A percentile compares a stretch with the other conserved stretches of the same genome.
phyloP scores from a whole-genome alignment of 2,888 invertebrate genomes.

The Masnerella sp. region DNA sequence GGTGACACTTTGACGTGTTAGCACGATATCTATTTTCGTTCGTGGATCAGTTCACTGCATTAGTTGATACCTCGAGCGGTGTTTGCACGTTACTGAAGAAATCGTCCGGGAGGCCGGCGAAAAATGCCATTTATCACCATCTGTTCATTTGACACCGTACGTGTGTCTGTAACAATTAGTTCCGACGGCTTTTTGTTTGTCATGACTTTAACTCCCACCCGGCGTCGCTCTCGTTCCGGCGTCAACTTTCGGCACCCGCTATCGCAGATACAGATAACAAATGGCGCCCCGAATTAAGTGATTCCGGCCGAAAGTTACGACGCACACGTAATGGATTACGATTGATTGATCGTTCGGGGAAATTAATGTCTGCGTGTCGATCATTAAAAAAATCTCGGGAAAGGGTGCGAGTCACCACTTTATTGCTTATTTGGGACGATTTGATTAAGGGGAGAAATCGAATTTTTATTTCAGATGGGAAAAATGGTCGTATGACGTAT shows the following conservation, averaged over 20 bases:
- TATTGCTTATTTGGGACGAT: no score
- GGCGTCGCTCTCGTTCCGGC: background rate
- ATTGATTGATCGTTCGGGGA: slow-evolving; percentile 24
- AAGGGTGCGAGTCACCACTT: no score
- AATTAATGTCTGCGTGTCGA: slow-evolving; percentile 17
- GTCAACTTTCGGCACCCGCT: slow-evolving; percentile 26
- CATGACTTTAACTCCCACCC: slow-evolving; percentile 24
- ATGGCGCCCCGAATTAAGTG: slow-evolving; percentile 31
- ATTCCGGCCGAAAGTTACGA: slow-evolving; percentile 18
- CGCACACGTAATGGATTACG: slow-evolving; percentile 20
- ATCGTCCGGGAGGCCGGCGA: slow-evolving; percentile 38
- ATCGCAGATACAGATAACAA: slow-evolving; percentile 39
- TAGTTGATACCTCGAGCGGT: slow-evolving; percentile 43
- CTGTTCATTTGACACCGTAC: slow-evolving; percentile 47
- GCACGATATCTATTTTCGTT: slow-evolving; percentile 20
- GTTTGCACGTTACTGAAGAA: slow-evolving; percentile 51
- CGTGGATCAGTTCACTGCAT: slow-evolving; percentile 32
- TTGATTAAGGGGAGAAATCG: no score
- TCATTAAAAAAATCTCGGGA: no score
- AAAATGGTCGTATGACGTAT: no score
- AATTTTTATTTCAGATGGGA: no score
- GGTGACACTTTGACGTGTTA: slow-evolving; percentile 25
- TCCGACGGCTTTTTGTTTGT: slow-evolving; percentile 48
- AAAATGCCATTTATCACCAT: slow-evolving; percentile 55
- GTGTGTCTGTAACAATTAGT: slow-evolving; percentile 55